phyloP scores from a whole-genome alignment of 2,888 invertebrate species.

The Rosalia funebris region DNA sequence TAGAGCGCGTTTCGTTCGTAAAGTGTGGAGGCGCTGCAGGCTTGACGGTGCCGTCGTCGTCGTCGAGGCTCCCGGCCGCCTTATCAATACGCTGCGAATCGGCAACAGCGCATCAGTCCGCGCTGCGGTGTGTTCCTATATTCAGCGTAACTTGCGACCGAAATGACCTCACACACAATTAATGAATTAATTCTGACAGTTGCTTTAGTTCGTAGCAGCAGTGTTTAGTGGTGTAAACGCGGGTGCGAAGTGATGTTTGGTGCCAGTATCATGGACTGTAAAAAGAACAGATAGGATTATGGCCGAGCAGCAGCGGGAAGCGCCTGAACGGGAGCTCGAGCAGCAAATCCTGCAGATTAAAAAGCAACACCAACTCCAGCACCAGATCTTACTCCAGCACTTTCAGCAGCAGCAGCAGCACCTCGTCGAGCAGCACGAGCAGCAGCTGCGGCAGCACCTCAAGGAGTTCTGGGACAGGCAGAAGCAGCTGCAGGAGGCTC shows the following conservation, averaged over 20 bases:
- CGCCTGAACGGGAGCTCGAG: conserved; percentile 64
- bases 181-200: conserved; percentile 60
- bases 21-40: conserved; percentile 35
- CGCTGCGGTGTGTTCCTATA: conserved; percentile 50
- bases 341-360: conserved; percentile 79
- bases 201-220: conserved; percentile 47
- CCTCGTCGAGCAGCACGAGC: conserved; percentile 89
- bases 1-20: conserved; percentile 30
- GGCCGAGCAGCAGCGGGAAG: conserved; percentile 61
- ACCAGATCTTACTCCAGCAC: conserved; percentile 89
- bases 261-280: conserved; percentile 48
- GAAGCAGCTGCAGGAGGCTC: conserved; percentile 78
- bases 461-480: conserved; percentile 94
- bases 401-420: conserved; percentile 93
- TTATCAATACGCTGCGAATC: conserved; percentile 44
- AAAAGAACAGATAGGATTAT: conserved; percentile 50
- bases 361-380: conserved; percentile 93
- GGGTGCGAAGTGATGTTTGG: conserved; percentile 22
- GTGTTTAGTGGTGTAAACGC: conserved; percentile 39
- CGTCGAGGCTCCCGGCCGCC: conserved; percentile 34
- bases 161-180: conserved; percentile 63
- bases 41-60: conserved; percentile 31
- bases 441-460: conserved; percentile 87
- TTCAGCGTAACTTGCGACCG: conserved; percentile 57
- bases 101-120: conserved; percentile 56